Conservation (phyloP, 2,113 vertebrate genomes). For the Peucedramus taeniatus region DNA sequence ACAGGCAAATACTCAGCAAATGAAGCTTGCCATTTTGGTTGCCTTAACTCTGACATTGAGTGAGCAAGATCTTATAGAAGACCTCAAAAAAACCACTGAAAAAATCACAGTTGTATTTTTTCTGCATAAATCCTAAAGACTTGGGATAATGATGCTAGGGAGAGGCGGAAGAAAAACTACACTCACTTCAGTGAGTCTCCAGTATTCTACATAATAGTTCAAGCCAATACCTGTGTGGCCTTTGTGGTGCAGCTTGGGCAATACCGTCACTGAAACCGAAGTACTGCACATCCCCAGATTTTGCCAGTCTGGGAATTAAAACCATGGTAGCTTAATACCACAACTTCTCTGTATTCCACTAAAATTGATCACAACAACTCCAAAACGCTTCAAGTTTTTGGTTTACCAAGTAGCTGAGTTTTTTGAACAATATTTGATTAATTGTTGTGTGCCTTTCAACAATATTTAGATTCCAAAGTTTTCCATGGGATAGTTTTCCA, state of each 20-base stretch:
- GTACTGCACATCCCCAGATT: no score
- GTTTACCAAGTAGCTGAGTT: background rate
- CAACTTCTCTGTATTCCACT: background rate
- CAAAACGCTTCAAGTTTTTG: background rate
- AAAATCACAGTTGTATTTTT: background rate
- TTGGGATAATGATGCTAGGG: rapidly evolving
- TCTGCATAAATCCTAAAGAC: background rate
- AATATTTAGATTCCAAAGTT: background rate
- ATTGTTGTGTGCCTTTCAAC: background rate
- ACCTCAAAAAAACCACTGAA: background rate
- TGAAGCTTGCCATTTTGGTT: background rate
- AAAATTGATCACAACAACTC: background rate
- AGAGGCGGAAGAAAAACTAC: background rate
- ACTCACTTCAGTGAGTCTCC: background rate
- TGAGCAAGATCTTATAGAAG: background rate
- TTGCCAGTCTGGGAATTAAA: background rate
- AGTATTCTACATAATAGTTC: background rate
- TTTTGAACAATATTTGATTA: background rate
- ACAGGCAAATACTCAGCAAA: background rate
- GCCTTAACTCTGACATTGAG: background rate
- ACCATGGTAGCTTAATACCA: background rate
- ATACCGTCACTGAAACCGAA: background rate
- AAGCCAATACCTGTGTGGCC: background rate
- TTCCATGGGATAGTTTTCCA: background rate
- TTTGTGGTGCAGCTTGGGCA: background rate